Evolutionary conservation across 2,797 vertebrate species (phyloP).

Genomic region (Sebastes trivittatus): DNA sequence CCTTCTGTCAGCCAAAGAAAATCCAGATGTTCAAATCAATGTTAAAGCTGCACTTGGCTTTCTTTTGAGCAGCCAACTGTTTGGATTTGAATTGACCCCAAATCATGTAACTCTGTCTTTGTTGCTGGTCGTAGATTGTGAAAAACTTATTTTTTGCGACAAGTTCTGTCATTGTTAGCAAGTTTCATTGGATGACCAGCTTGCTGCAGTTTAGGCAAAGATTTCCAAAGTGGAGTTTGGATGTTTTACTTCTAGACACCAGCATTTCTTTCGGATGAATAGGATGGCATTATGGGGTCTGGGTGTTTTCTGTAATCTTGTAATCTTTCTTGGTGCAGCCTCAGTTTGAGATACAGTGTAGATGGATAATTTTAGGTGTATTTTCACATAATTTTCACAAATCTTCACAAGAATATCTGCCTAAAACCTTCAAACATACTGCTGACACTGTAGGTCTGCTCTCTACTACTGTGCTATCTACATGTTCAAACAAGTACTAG

Average conservation of each 20-base stretch:
- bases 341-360: neutral
- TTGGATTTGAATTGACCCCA: neutral
- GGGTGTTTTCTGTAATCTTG: neutral
- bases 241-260: neutral
- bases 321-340: neutral
- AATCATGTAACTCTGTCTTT: neutral
- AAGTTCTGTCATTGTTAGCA: neutral
- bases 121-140: neutral
- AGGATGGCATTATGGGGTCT: neutral
- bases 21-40: conserved; percentile 4
- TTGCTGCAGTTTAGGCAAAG: neutral
- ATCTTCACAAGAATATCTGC: neutral
- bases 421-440: neutral
- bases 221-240: neutral
- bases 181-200: neutral
- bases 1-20: neutral
- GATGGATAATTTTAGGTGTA: too few relatives aligned
- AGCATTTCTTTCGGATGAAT: neutral
- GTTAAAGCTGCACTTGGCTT: neutral
- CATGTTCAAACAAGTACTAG: neutral
- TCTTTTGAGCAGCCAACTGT: neutral
- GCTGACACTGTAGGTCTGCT: neutral
- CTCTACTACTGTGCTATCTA: neutral
- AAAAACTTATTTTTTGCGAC: neutral
- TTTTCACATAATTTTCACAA: neutral